phyloP scores from a whole-genome alignment of 2,797 vertebrate genomes.

The Anabacerthia variegaticeps region DNA sequence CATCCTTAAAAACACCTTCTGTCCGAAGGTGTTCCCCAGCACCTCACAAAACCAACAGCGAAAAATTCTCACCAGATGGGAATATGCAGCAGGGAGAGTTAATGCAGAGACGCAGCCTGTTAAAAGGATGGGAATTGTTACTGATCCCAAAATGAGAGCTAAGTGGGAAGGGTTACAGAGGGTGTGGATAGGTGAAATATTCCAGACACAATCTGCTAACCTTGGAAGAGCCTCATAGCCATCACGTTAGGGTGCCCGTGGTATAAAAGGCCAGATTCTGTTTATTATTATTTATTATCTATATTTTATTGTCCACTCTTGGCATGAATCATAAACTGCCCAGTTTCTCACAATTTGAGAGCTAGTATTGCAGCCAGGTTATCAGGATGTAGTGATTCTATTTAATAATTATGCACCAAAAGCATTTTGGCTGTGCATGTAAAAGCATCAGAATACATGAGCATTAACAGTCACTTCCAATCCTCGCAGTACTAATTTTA shows the following conservation, averaged over 20 bases:
- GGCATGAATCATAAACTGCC: not conserved
- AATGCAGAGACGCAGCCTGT: not conserved
- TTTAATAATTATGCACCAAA: not conserved
- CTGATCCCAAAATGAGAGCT: not conserved
- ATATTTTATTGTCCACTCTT: not conserved
- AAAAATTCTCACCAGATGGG: not conserved
- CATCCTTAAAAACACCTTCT: not conserved
- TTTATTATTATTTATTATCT: not conserved
- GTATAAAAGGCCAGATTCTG: not conserved
- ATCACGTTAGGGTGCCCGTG: not conserved
- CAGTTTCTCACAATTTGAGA: not conserved
- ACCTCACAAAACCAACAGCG: fast-evolving
- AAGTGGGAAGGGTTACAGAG: not conserved
- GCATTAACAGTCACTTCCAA: not conserved
- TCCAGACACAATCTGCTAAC: not conserved
- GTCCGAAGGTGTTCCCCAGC: not conserved
- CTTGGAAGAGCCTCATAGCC: not conserved
- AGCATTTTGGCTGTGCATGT: constrained; percentile 24
- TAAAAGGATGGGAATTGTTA: not conserved
- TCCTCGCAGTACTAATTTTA: not conserved
- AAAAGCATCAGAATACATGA: constrained; percentile 8
- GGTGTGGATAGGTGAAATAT: not conserved
- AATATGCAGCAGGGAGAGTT: not conserved
- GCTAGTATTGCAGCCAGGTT: not conserved
- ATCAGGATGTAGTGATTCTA: not conserved